Base-by-base conservation (phyloP, 1,140 invertebrate species). In the Zaprionus vittiger region DNA sequence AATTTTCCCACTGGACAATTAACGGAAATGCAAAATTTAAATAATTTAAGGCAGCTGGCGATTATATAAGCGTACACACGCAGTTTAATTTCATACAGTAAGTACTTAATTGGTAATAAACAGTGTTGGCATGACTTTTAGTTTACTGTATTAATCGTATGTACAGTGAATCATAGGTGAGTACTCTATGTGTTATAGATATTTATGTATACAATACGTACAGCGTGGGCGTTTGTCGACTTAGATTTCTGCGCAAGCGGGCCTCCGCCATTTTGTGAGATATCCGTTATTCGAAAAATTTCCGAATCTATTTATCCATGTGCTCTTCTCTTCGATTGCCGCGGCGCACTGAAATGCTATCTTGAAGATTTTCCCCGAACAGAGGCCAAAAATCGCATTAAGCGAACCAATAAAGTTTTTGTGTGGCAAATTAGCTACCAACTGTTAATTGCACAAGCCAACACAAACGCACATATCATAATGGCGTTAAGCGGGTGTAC, bases 191-290 rank as follows among this genome's bases (percentile, higher is more conserved):
- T 54, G 37, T 41, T 11, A 34, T 54, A 22, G 14, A 7, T 64
- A 22, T 55, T 1, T 17, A 31, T 41, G 7, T 37, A 12, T 7
- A 28, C 4, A 20, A 34, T 5, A 77, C 91, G 82, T 92, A 92
- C 91, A 92, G 83, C 63, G 70, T 72, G 52, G 91, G 91, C 60
- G 76, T 52, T 74, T 91, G 83, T 26, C 91, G 86, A 69, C 84
- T 92, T 38, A 92, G 84, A 63, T 92, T 92, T 63, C 84, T 71
- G 59, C 91, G 82, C 61, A 92, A 77, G 4, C 91, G 83, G 26
- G 91, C 71, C 73, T 92, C 91, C 20, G 87, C 84, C 91, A 92
- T 92, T 66, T 63, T 72, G 12, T 49, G 49, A 47, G 20, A 34
- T 4, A 11, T 57, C 15, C 15, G 55, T 61, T 49, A 17, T 47